Evolutionary conservation across 2,113 vertebrate species (phyloP).

Genomic region (Daphoenositta chrysoptera): DNA sequence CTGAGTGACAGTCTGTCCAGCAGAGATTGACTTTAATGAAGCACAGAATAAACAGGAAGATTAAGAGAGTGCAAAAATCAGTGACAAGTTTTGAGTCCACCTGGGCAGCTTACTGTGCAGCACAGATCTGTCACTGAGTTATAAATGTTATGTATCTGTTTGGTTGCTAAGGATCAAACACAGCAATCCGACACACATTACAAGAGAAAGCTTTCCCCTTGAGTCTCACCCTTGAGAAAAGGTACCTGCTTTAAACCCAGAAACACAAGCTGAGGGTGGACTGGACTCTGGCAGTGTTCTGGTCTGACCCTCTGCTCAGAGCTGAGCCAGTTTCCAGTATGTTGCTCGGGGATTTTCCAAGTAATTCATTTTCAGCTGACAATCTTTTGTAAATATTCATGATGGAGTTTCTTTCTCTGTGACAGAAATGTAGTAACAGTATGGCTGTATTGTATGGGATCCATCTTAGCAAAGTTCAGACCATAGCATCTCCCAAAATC

Average conservation of each 20-base stretch:
- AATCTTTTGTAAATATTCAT: neutral
- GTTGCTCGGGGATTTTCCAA: neutral
- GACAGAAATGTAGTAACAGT: neutral
- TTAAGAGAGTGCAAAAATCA: conserved; percentile 72
- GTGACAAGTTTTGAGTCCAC: conserved; percentile 72
- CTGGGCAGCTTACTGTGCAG: conserved; percentile 45
- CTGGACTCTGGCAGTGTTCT: neutral
- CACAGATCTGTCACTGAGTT: conserved; percentile 49
- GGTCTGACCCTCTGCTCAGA: neutral
- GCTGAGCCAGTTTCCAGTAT: neutral
- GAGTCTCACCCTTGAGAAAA: neutral
- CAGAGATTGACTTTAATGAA: conserved; percentile 79
- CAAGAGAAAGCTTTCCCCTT: neutral
- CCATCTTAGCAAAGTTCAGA: neutral
- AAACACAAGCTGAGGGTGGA: neutral
- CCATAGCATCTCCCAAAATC: neutral
- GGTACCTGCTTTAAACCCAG: neutral
- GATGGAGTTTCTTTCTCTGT: neutral
- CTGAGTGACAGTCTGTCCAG: conserved; percentile 71
- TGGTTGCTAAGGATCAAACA: conserved; percentile 16
- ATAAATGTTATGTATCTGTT: conserved; percentile 15
- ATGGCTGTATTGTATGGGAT: neutral
- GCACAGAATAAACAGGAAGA: conserved; percentile 78
- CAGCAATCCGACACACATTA: neutral
- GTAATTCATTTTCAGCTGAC: neutral